Percentiles rank a stretch among this genome's conserved stretches.
These are phyloP conservation scores for Chelon auratus DNA, from an alignment of 2,797 vertebrate species.

Conservation along the genomic window DNA sequence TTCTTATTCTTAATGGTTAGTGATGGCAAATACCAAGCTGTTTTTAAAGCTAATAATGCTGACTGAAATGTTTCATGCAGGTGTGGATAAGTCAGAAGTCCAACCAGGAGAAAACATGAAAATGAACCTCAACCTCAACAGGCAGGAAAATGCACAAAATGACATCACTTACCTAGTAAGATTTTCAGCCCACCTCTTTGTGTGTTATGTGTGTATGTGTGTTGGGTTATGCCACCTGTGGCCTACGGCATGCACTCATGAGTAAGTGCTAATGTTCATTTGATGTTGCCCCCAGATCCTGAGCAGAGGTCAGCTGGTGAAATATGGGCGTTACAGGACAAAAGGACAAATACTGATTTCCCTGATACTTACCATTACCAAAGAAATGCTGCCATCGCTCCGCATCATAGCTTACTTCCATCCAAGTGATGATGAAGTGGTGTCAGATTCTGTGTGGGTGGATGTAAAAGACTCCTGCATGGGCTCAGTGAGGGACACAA, in stretches of 20 bases:
- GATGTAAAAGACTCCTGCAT: slow-evolving; percentile 89
- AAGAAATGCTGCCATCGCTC: slow-evolving; percentile 89
- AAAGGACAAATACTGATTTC: slow-evolving; percentile 78
- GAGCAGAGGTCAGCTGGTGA: slow-evolving; percentile 85
- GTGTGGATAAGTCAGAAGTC: slow-evolving; percentile 64
- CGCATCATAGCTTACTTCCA: slow-evolving; percentile 87
- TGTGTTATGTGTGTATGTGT: not conserved
- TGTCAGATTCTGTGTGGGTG: slow-evolving; percentile 90
- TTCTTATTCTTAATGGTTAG: not conserved
- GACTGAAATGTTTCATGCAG: slow-evolving; percentile 36
- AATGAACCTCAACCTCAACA: slow-evolving; percentile 80
- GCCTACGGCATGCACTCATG: too few relatives aligned
- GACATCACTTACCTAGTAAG: slow-evolving; percentile 90
- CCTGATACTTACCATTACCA: slow-evolving; percentile 70
- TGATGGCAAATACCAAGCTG: not conserved
- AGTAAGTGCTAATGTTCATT: slow-evolving; percentile 2
- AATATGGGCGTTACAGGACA: slow-evolving; percentile 34
- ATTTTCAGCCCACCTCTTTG: not conserved
- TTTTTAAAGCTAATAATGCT: not conserved
- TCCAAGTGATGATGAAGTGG: slow-evolving; percentile 72
- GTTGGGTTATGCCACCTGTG: not conserved
- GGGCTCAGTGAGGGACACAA: slow-evolving; percentile 82
- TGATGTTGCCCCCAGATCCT: slow-evolving; percentile 78
- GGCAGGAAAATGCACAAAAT: fast-evolving
- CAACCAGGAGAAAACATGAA: slow-evolving; percentile 73